Evolutionary conservation across 1,140 invertebrate genomes (phyloP).

Genomic region (Drosophila kanapiae): DNA sequence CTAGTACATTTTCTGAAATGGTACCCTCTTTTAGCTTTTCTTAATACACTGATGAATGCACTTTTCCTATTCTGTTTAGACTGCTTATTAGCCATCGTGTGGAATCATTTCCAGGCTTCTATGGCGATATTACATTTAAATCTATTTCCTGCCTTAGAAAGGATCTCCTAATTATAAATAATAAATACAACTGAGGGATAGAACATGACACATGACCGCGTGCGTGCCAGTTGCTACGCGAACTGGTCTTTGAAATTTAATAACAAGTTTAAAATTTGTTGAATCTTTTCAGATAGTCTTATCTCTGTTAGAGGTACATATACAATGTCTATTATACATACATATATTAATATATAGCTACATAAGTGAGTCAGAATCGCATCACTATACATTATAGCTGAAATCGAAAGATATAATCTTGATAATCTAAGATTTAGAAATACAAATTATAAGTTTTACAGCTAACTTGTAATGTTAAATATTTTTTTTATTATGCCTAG

Average conservation of each 20-base stretch:
- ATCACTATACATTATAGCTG: not conserved
- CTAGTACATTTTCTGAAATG: not conserved
- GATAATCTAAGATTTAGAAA: not conserved
- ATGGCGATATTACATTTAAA: not conserved
- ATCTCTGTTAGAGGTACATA: not conserved
- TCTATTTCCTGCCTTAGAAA: not conserved
- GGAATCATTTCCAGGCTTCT: too few species aligned
- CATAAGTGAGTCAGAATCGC: not conserved
- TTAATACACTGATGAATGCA: too few species aligned
- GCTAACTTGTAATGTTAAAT: too few species aligned
- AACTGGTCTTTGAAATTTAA: not conserved
- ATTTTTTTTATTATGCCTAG: too few species aligned
- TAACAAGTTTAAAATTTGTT: not conserved
- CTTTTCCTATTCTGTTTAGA: not conserved
- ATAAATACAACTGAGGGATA: not conserved
- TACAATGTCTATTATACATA: too few species aligned
- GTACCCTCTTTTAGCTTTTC: too few species aligned
- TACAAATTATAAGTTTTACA: too few species aligned
- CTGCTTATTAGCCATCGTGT: too few species aligned
- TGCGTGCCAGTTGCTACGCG: not conserved
- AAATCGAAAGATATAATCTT: not conserved
- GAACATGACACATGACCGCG: not conserved
- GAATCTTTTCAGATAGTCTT: not conserved
- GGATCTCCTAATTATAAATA: not conserved
- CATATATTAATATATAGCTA: not conserved